Evolutionary conservation across 2,113 vertebrate genomes (phyloP).

Genomic region (Tetraodon nigroviridis): DNA sequence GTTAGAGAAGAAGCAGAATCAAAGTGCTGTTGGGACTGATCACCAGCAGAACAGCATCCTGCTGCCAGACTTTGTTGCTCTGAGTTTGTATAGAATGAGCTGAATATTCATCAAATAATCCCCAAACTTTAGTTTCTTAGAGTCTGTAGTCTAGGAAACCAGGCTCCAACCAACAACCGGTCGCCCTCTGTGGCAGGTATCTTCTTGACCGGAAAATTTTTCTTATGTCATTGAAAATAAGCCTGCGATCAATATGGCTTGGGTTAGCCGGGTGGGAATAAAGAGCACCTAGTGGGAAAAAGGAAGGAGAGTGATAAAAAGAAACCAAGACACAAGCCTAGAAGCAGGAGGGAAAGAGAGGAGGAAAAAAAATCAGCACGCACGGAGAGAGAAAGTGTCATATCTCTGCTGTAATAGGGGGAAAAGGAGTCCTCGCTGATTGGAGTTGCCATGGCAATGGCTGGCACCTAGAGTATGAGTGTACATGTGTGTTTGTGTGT

Average conservation of each 20-base stretch:
- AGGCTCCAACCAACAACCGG: too few species aligned
- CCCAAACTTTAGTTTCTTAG: too few species aligned
- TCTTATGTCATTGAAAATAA: too few species aligned
- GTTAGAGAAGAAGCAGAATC: too few species aligned
- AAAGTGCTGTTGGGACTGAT: too few species aligned
- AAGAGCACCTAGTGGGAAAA: background rate
- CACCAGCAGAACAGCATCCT: too few species aligned
- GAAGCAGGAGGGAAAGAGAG: background rate
- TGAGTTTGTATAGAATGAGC: too few species aligned
- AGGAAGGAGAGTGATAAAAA: slow-evolving; percentile 2
- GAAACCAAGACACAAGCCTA: background rate
- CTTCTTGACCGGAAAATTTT: too few species aligned
- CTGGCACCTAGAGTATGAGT: slow-evolving; percentile 47
- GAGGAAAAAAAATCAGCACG: slow-evolving; percentile 20
- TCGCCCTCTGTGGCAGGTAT: too few species aligned
- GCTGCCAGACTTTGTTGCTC: too few species aligned
- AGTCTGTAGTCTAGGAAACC: too few species aligned
- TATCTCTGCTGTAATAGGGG: slow-evolving; percentile 55
- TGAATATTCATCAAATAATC: too few species aligned
- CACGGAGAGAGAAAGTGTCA: slow-evolving; percentile 55
- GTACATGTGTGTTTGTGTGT: slow-evolving; percentile 28
- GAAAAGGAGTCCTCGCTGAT: slow-evolving; percentile 61
- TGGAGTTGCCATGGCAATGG: slow-evolving; percentile 67
- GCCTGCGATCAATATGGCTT: background rate
- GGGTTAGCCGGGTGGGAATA: background rate